A percentile compares a stretch with the other conserved stretches of the same genome.
Evolutionary conservation across 92 coral and sea anemone genomes (phyloP).

Genomic region (Scolanthus callimorphus): DNA sequence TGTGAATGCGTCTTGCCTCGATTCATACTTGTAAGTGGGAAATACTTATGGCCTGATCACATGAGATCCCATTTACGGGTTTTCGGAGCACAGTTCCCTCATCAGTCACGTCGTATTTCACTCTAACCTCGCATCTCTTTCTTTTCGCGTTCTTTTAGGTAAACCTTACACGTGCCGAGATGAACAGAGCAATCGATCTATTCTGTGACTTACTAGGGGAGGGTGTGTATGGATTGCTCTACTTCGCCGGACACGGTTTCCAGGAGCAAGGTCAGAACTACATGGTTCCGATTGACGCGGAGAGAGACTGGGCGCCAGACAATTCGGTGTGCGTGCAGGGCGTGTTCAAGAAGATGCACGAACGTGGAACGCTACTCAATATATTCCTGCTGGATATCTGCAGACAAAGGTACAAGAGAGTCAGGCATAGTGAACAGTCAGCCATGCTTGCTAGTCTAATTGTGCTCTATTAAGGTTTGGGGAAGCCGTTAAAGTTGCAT

Average conservation of each 20-base stretch:
- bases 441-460: too few relatives aligned
- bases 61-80: too few relatives aligned
- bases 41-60: too few relatives aligned
- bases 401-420: constrained; percentile 91
- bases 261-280: constrained; percentile 90
- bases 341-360: constrained; percentile 66
- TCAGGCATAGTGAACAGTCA: too few relatives aligned
- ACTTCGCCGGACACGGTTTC: constrained; percentile 97
- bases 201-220: constrained; percentile 64
- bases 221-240: constrained; percentile 82
- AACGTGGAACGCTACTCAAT: constrained; percentile 46
- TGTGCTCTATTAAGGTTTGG: too few relatives aligned
- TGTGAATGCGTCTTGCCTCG: too few relatives aligned
- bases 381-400: constrained; percentile 91
- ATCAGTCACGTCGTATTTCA: too few relatives aligned
- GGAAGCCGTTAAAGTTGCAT: too few relatives aligned
- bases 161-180: constrained; percentile 71
- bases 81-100: too few relatives aligned
- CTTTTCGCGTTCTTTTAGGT: constrained; percentile 8
- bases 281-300: constrained; percentile 85
- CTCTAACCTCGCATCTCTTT: too few relatives aligned
- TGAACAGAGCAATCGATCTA: constrained; percentile 57
- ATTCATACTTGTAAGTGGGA: too few relatives aligned
- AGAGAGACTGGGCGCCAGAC: constrained; percentile 80
- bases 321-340: constrained; percentile 83